Evolutionary conservation across 2,888 invertebrate species (phyloP).

Genomic region (Pheosia gnoma): DNA sequence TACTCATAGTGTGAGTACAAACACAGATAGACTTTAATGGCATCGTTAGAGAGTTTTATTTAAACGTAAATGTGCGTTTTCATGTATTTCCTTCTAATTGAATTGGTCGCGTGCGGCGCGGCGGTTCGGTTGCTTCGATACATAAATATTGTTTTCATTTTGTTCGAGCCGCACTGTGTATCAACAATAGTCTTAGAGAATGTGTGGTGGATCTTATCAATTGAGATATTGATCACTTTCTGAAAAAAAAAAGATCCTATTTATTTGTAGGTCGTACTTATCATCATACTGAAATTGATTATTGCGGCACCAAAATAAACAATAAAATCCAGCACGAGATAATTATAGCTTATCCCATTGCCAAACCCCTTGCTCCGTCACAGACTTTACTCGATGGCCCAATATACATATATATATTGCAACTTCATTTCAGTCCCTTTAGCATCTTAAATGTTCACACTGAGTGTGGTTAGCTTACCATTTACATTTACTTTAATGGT

Average conservation of each 20-base stretch:
- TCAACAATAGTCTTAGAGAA: not conserved
- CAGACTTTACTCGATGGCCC: not conserved
- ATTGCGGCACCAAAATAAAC: no score
- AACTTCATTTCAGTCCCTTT: no score
- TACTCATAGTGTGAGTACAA: not conserved
- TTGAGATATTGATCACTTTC: not conserved
- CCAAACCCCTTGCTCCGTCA: not conserved
- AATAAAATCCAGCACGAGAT: not conserved
- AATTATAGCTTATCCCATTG: not conserved
- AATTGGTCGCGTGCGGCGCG: constrained; percentile 3
- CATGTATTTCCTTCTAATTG: not conserved
- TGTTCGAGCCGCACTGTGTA: not conserved
- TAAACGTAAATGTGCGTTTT: not conserved
- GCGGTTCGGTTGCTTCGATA: not conserved
- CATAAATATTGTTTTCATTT: constrained; percentile 4
- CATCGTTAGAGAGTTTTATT: constrained; percentile 1
- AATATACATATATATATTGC: no score
- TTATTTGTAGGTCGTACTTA: no score
- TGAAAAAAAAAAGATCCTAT: not conserved
- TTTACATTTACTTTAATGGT: not conserved
- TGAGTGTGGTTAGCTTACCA: not conserved
- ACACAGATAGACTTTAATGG: not conserved
- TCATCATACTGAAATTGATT: no score
- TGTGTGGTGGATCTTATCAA: not conserved
- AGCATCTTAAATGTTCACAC: not conserved